These are phyloP conservation scores for Selene dorsalis DNA, from an alignment of 2,797 vertebrate species.

Conservation along the genomic window DNA sequence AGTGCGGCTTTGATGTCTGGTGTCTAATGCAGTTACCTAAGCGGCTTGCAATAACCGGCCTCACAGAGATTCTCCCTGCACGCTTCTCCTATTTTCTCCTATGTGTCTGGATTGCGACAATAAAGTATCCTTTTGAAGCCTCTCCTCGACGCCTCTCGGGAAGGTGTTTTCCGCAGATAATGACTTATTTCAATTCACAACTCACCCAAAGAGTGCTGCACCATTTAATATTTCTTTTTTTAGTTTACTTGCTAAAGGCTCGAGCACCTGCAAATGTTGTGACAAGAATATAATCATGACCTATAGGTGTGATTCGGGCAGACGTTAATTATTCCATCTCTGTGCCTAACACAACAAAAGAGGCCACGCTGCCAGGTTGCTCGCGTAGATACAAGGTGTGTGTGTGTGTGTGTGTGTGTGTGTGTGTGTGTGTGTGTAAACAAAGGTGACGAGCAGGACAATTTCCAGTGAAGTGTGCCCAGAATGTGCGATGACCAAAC, in stretches of 20 bases:
- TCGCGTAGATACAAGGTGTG: slow-evolving; percentile 24
- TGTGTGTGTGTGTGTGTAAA: no score
- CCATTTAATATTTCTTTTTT: slow-evolving; percentile 10
- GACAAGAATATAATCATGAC: slow-evolving; percentile 52
- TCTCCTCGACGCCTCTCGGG: slow-evolving; percentile 56
- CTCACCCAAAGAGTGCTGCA: slow-evolving; percentile 47
- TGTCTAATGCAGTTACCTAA: slow-evolving; percentile 73
- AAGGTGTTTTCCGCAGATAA: slow-evolving; percentile 80
- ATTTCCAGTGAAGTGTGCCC: slow-evolving; percentile 48
- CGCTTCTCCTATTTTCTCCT: slow-evolving; percentile 38
- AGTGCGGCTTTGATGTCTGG: slow-evolving; percentile 76
- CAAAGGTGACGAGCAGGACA: slow-evolving; percentile 32
- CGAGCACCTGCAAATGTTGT: slow-evolving; percentile 42
- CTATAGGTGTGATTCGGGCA: slow-evolving; percentile 20
- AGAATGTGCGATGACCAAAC: slow-evolving; percentile 48
- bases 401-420: no score
- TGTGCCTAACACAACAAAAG: slow-evolving; percentile 47
- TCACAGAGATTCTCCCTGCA: slow-evolving; percentile 58
- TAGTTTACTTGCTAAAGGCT: slow-evolving; percentile 43
- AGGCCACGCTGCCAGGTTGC: slow-evolving; percentile 41
- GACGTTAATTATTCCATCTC: slow-evolving; percentile 60
- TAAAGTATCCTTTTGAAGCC: slow-evolving; percentile 75
- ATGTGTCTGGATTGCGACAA: slow-evolving; percentile 66
- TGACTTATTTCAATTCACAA: slow-evolving; percentile 75
- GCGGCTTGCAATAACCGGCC: slow-evolving; percentile 70